Conservation (phyloP, 2,888 invertebrate species). For the Allygus modestus region DNA sequence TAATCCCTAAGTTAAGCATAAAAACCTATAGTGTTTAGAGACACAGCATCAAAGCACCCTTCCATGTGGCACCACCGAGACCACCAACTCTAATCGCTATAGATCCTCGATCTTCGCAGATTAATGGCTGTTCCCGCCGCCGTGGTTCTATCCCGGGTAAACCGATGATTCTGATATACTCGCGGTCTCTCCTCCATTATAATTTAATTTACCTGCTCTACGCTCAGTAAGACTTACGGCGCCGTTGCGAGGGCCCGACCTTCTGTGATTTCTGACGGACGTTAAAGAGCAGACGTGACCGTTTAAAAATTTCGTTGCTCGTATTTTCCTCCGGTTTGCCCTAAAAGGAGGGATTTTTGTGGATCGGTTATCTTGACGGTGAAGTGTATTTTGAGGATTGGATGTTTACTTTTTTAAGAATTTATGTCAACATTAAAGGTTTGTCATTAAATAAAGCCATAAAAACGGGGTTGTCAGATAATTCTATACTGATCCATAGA, state of each 20-base stretch:
- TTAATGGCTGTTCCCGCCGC: neutral
- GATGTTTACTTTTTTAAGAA: no score
- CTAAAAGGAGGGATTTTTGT: neutral
- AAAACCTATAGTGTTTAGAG: no score
- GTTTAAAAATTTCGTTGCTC: slow-evolving; percentile 43
- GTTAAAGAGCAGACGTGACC: slow-evolving; percentile 46
- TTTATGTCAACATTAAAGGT: no score
- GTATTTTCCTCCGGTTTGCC: slow-evolving; percentile 5
- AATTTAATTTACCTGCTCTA: slow-evolving; percentile 36
- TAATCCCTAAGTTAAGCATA: no score
- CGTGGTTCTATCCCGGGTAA: no score
- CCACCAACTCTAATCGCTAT: neutral
- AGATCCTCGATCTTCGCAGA: neutral
- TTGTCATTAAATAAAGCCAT: no score
- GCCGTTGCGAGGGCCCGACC: neutral
- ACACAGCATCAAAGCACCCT: no score
- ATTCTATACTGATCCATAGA: no score
- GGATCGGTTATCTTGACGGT: no score
- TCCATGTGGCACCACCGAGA: neutral
- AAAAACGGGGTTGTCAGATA: no score
- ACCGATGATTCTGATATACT: slow-evolving; percentile 17
- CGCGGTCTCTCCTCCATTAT: slow-evolving; percentile 23
- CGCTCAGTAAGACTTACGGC: neutral
- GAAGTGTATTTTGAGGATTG: no score
- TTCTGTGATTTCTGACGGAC: slow-evolving; percentile 44